These are phyloP conservation scores for Drosophila vallismaia DNA, from an alignment of 2,888 invertebrate species.

Conservation along the genomic window DNA sequence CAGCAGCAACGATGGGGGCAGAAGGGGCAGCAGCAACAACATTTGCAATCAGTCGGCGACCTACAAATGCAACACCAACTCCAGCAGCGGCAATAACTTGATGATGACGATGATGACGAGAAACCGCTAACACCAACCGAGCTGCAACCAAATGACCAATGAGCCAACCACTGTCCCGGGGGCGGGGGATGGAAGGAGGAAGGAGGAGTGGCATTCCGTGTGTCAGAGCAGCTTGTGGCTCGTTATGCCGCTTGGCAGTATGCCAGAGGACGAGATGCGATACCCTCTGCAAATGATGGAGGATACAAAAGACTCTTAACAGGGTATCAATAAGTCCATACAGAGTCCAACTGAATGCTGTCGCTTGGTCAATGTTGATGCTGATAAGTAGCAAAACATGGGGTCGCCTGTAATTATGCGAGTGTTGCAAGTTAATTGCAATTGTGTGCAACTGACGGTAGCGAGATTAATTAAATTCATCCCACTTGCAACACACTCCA, in stretches of 20 bases:
- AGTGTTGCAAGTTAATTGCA: slow-evolving; percentile 83
- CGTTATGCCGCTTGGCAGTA: slow-evolving; percentile 8
- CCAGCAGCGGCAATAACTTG: slow-evolving; percentile 27
- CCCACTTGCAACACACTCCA: slow-evolving; percentile 10
- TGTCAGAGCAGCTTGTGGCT: slow-evolving; percentile 58
- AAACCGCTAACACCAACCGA: slow-evolving; percentile 71
- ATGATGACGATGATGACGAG: slow-evolving; percentile 54
- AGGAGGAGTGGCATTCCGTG: too few relatives aligned
- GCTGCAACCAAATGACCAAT: slow-evolving; percentile 74
- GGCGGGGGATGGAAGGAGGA: slow-evolving; percentile 6
- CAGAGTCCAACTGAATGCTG: slow-evolving; percentile 10
- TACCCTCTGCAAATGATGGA: too few relatives aligned
- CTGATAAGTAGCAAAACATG: slow-evolving; percentile 82
- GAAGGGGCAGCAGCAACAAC: slow-evolving; percentile 40
- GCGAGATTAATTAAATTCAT: slow-evolving; percentile 82
- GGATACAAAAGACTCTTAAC: too few relatives aligned
- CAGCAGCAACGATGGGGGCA: slow-evolving; percentile 29
- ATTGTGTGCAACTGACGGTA: slow-evolving; percentile 82
- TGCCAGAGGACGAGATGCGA: too few relatives aligned
- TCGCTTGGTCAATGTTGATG: slow-evolving; percentile 71
- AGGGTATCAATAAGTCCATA: not conserved
- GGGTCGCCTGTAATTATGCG: slow-evolving; percentile 81
- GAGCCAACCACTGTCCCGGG: slow-evolving; percentile 60
- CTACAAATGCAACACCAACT: slow-evolving; percentile 34
- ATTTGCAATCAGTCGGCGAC: slow-evolving; percentile 70